Evolutionary conservation across 2,888 invertebrate species (phyloP).

Genomic region (Villa cingulata): DNA sequence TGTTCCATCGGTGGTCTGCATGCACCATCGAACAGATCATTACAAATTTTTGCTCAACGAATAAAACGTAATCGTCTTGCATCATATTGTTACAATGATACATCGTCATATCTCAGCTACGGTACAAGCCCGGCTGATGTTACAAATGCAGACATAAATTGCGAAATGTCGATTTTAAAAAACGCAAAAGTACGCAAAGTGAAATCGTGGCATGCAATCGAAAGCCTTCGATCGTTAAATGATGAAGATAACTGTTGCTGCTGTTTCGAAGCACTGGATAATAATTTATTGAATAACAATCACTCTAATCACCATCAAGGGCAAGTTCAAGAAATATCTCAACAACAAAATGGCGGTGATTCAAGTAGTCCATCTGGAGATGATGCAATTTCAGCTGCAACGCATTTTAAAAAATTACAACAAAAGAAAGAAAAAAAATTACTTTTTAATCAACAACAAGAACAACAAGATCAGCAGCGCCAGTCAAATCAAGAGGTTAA

Average conservation of each 20-base stretch:
- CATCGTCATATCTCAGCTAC: conserved; percentile 25
- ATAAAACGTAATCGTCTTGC: conserved; percentile 46
- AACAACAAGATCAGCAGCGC: background rate
- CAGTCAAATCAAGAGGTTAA: background rate
- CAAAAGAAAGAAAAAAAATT: conserved; percentile 8
- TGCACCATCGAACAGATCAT: conserved; percentile 42
- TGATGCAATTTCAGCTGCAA: conserved; percentile 15
- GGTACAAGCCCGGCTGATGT: conserved; percentile 37
- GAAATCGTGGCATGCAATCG: conserved; percentile 53
- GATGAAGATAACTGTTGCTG: conserved; percentile 21
- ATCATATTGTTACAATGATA: conserved; percentile 48
- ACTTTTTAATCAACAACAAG: background rate
- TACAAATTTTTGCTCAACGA: conserved; percentile 43
- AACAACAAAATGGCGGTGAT: conserved; percentile 6
- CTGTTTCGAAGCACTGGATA: conserved; percentile 14
- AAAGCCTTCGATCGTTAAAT: conserved; percentile 22
- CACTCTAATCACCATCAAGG: conserved; percentile 21
- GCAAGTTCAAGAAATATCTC: conserved; percentile 5
- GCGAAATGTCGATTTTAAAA: conserved; percentile 3
- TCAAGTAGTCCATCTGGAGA: conserved; percentile 15
- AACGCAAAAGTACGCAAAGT: conserved; percentile 41
- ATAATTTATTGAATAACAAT: conserved; percentile 10
- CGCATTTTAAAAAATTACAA: conserved; percentile 14
- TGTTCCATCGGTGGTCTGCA: conserved; percentile 47
- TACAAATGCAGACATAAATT: conserved; percentile 3